Conservation (phyloP, 1,140 invertebrate genomes). For the Mamestra configurata region DNA sequence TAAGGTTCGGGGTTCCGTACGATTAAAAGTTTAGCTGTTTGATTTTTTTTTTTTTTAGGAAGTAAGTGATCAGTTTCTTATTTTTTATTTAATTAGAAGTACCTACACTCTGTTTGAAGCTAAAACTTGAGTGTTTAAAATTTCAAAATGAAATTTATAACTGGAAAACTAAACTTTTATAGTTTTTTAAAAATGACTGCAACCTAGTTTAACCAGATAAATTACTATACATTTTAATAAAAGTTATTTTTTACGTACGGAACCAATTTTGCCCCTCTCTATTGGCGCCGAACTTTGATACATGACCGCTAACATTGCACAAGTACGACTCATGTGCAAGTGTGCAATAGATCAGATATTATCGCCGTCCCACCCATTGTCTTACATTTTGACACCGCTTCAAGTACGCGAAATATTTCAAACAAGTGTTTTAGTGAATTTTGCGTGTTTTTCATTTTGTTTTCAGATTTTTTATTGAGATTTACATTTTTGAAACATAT, state of each 20-base stretch:
- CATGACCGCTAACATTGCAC: constrained; percentile 18
- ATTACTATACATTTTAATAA: too few species aligned
- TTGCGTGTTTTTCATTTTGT: background rate
- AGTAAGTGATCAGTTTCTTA: too few species aligned
- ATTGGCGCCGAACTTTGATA: background rate
- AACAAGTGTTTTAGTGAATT: constrained; percentile 1
- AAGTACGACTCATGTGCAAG: constrained; percentile 22
- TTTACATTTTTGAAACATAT: too few species aligned
- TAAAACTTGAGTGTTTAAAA: too few species aligned
- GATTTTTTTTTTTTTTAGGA: background rate
- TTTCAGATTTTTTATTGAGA: background rate
- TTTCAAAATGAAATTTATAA: too few species aligned
- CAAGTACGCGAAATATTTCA: background rate
- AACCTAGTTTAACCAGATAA: too few species aligned
- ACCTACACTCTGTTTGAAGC: too few species aligned
- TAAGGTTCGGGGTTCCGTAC: background rate
- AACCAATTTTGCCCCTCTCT: background rate
- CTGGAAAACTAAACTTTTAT: too few species aligned
- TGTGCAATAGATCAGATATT: constrained; percentile 32
- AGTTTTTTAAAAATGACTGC: too few species aligned
- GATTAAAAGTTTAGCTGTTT: background rate
- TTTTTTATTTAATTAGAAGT: too few species aligned
- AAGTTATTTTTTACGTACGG: constrained; percentile 3
- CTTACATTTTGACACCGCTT: constrained; percentile 18
- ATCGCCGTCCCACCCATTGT: constrained; percentile 25